Evolutionary conservation across 1,140 invertebrate species (phyloP).

Genomic region (Drosophila chauvacae): DNA sequence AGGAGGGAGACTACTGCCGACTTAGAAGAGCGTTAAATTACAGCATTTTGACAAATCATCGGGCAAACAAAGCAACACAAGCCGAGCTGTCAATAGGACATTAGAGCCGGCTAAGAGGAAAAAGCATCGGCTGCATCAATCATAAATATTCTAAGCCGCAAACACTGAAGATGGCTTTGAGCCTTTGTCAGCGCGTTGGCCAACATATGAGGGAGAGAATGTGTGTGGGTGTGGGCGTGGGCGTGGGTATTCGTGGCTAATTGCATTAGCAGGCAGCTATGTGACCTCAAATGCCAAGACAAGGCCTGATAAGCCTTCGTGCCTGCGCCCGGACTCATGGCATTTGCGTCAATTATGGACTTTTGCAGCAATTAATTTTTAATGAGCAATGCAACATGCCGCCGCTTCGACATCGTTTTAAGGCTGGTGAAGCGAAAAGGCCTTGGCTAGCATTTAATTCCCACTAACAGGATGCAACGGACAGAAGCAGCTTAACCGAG

Average conservation of each 20-base stretch:
- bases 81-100: constrained; percentile 55
- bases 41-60: constrained; percentile 71
- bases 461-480: constrained; percentile 4
- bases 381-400: constrained; percentile 59
- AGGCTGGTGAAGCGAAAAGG: constrained; percentile 3
- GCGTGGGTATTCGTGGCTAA: constrained; percentile 42
- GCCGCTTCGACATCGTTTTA: constrained; percentile 15
- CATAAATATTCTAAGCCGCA: constrained; percentile 76
- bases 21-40: constrained; percentile 58
- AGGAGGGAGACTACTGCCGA: constrained; percentile 8
- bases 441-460: constrained; percentile 13
- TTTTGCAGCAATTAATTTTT: constrained; percentile 70
- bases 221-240: neutral
- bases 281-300: constrained; percentile 59
- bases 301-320: constrained; percentile 58
- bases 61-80: constrained; percentile 57
- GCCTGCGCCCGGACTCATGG: constrained; percentile 22
- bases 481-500: constrained; percentile 9
- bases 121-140: constrained; percentile 67
- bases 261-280: constrained; percentile 65
- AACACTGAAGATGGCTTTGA: constrained; percentile 53
- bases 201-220: neutral
- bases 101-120: constrained; percentile 37
- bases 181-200: constrained; percentile 29
- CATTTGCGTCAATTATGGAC: constrained; percentile 66